Base-by-base conservation (phyloP, 1,140 invertebrate species). In the Penaeus vannamei region DNA sequence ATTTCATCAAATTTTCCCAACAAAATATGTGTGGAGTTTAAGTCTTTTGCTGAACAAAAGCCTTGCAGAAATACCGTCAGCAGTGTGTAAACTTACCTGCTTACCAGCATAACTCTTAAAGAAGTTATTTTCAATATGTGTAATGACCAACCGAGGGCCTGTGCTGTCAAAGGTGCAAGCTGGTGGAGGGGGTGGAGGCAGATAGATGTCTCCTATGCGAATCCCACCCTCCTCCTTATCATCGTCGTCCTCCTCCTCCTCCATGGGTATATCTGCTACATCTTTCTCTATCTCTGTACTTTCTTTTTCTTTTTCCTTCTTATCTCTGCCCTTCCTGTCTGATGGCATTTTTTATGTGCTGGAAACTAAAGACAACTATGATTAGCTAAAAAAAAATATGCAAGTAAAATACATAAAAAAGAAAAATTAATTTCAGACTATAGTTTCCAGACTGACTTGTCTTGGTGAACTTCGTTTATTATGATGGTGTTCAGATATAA, bases 101-200 rank as follows among this genome's bases (percentile, higher is more conserved):
- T 94, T 94, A 0, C 97, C 97, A 88, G 96, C 98, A 93, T 99
- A 99, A 92, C 98, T 99, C 94, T 99, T 99, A 93, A 99, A 99
- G 93, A 99, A 98, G 59, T 95, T 94, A 93, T 98, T 99, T 0
- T 96, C 95, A 92, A 99, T 99, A 91, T 98, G 95, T 1, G 96
- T 96, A 53, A 99, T 99, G 69, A 99, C 96, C 36, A 99, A 93
- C 22, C 98, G 94, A 14, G 97, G 95, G 0, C 95, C 97, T n/a
- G 93, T 94, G 83, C 91, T 88, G 90, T 96, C 95, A 91, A 95
- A 94, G 36, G 95, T 95, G 62, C 94, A 94, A n/a, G 95, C 94
- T 14, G 95, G 95, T 86, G 94, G 95, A n/a, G 96, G 95, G 14
- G 96, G 95, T 8, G 97, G 96, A n/a, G 97, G 97, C 89, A 98